Percentiles rank a stretch among this genome's conserved stretches.
Evolutionary conservation across 2,113 vertebrate genomes (phyloP).

Genomic region (Hydropotes inermis): DNA sequence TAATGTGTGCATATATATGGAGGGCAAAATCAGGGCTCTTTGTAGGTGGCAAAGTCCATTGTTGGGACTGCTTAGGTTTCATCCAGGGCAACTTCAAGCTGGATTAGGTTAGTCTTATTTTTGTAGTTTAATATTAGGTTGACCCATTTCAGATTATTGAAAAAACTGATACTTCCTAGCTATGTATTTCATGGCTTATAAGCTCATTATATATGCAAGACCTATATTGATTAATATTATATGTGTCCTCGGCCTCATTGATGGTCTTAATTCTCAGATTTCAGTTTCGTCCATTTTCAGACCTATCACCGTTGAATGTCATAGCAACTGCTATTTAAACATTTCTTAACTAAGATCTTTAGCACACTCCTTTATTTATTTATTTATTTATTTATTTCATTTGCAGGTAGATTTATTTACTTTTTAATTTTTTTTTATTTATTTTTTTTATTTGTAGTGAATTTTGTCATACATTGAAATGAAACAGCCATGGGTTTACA

Average conservation of each 20-base stretch:
- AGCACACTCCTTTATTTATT: too few species aligned
- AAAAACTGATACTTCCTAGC: neutral
- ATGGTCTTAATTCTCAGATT: neutral
- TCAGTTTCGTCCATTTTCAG: neutral
- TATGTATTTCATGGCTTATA: neutral
- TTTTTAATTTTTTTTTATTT: too few species aligned
- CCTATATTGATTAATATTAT: neutral
- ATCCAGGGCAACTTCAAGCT: neutral
- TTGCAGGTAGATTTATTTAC: too few species aligned
- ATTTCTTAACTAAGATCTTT: neutral
- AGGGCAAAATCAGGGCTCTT: rapidly evolving
- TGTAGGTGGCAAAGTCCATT: rapidly evolving
- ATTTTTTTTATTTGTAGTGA: too few species aligned
- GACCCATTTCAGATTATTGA: neutral
- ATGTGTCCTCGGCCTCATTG: rapidly evolving
- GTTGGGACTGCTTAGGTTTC: neutral
- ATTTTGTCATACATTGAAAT: too few species aligned
- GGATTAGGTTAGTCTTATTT: rapidly evolving
- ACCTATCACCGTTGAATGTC: rapidly evolving
- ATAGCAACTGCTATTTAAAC: too few species aligned
- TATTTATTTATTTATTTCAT: too few species aligned
- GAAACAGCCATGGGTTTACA: too few species aligned
- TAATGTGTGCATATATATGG: rapidly evolving
- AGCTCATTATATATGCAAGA: neutral
- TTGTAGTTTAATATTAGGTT: too few species aligned